These are phyloP conservation scores for Centropristis striata DNA, from an alignment of 2,113 vertebrate genomes.

Conservation along the genomic window DNA sequence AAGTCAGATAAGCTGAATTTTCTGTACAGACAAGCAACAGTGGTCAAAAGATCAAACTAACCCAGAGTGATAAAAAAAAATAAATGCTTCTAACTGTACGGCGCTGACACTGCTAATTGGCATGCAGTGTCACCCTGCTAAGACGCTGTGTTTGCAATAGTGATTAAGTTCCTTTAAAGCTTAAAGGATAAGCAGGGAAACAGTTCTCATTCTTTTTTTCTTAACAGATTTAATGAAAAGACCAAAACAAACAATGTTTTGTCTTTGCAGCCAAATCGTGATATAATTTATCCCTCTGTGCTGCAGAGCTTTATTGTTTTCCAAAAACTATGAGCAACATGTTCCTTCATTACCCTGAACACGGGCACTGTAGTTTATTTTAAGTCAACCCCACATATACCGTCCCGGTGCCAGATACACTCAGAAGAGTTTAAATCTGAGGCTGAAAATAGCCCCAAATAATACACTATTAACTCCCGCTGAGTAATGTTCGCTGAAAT, in stretches of 20 bases:
- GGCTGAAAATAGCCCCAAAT: background rate
- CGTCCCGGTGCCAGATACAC: background rate
- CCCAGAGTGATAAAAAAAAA: background rate
- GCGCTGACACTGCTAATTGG: background rate
- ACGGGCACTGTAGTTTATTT: background rate
- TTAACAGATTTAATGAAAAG: background rate
- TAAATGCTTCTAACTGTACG: background rate
- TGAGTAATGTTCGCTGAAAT: background rate
- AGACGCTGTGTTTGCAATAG: background rate
- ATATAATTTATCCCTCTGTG: background rate
- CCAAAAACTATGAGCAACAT: background rate
- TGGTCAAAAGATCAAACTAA: background rate
- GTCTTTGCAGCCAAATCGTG: background rate
- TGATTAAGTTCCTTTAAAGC: slow-evolving; percentile 5
- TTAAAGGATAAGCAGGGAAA: background rate
- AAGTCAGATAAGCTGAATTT: background rate
- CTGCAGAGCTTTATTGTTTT: background rate
- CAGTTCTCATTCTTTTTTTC: background rate
- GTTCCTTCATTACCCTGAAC: background rate
- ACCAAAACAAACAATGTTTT: background rate
- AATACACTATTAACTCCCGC: background rate
- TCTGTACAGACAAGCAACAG: background rate
- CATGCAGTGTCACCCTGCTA: background rate
- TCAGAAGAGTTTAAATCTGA: background rate
- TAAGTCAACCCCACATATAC: background rate